Percentiles rank a stretch among this genome's conserved stretches.
phyloP scores from a whole-genome alignment of 2,113 vertebrate species.

The Urocolius indicus region DNA sequence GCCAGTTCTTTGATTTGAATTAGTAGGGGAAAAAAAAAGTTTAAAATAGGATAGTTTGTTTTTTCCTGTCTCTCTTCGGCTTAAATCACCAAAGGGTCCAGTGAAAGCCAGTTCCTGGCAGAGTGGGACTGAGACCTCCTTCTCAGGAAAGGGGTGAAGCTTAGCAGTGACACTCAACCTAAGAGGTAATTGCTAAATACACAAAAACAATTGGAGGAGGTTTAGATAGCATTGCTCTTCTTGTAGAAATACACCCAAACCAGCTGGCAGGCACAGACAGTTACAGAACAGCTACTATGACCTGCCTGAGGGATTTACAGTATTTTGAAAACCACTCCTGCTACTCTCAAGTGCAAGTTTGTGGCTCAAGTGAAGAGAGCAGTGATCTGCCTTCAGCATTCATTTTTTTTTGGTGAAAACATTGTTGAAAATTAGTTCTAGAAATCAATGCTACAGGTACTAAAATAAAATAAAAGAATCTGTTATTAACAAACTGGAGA shows the following conservation, averaged over 20 bases:
- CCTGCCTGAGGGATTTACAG: neutral
- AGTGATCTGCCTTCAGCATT: neutral
- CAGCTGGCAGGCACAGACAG: neutral
- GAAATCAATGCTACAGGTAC: neutral
- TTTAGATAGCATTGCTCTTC: neutral
- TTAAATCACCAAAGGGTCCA: neutral
- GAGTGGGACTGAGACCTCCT: neutral
- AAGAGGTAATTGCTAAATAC: neutral
- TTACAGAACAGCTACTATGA: neutral
- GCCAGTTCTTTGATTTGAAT: neutral
- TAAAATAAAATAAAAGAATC: neutral
- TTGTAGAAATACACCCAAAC: neutral
- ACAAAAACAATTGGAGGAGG: neutral
- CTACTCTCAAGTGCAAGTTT: neutral
- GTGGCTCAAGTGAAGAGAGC: neutral
- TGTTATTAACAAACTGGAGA: neutral
- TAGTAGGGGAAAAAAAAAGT: neutral
- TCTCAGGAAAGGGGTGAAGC: neutral
- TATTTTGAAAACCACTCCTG: neutral
- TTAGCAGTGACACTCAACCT: neutral
- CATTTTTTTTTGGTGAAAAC: neutral
- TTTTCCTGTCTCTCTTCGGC: neutral
- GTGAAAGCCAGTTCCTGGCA: neutral
- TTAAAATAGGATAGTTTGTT: neutral
- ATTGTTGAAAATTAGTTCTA: neutral